Base-by-base conservation (phyloP, 1,140 invertebrate genomes). In the Chionoecetes opilio region DNA sequence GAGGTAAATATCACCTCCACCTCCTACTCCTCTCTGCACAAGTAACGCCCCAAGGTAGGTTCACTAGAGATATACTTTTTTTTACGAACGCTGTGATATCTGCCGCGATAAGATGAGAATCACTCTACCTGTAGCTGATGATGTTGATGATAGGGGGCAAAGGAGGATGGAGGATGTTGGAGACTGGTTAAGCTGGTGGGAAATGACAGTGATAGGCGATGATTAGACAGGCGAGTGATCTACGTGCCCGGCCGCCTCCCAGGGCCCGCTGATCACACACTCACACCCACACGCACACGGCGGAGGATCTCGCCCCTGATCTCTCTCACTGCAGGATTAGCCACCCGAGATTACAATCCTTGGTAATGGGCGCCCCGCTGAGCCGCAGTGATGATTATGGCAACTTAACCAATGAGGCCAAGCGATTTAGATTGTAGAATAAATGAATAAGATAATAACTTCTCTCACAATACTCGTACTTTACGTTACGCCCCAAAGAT, bases 201-300 rank as follows among this genome's bases (percentile, higher is more conserved):
- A 53, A 90, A 53, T 90, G 88, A 90, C 63, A 91, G 46, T 91
- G 89, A 91, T 75, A 53, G 53, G 11, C 38, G 17, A 29, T 90
- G 88, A 46, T 90, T 90, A 90, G 29, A 9, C 38, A 31, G 14
- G 38, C 41, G 41, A 29, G 14, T 90, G 38, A 90, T 90, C 88
- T 41, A 31, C 41, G n/a, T 26, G 85, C 63, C 21, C n/a, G 63
- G 63, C 63, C 63, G 63, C 63, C 63, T 75, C 63, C 63, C 63
- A n/a, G n/a, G 26, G 63, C 63, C 11, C 63, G 63, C 63, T 75
- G 63, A 75, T 75, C 63, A 75, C 63, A 17, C 63, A 75, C 63
- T n/a, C 63, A n/a, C n/a, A n/a, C n/a, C n/a, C n/a, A 75, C 17
- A 63, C 63, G 6, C 63, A 75, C 63, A 21, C 21, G n/a, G 63